Base-by-base conservation (phyloP, 2,888 invertebrate species). In the Drosophila fulvimacula region DNA sequence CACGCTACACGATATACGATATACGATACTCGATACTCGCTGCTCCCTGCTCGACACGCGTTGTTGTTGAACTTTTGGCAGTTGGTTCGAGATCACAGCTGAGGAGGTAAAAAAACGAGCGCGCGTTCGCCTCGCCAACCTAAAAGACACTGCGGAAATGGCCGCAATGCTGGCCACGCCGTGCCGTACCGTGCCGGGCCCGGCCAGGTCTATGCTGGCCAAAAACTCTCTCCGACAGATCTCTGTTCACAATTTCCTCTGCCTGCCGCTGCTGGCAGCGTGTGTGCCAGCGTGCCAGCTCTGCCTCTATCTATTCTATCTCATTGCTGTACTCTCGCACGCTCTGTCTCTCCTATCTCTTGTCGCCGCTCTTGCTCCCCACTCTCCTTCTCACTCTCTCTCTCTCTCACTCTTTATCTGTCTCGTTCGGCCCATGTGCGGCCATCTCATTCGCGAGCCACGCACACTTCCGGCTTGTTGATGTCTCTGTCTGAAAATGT, bases 51-150 rank as follows among this genome's bases (percentile, higher is more conserved):
- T 38, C 49, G 49, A 34, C 34, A 34, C 56, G 42, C 19, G 38
- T 49, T 39, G 24, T 41, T 55, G 48, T 19, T 48, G 17, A 48
- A 17, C 30, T 53, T 46, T 70, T 56, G 44, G 57, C 44, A 27
- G 38, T 69, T 59, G 57, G 57, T 61, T 76, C 67, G 75, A 79
- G 82, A 79, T 75, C 80, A 82, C 73, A 82, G 75, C 68, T 64
- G 69, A 52, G 38, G 46, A 46, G 21, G 13, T n/a, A 51, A 21
- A 82, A 76, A 77, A 69, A 60, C 66, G 74, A 80, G 85, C 85
- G 83, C 90, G 87, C 85, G 85, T 88, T 84, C 90, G 86, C 88
- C 81, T 81, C 80, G 90, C 88, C 90, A 86, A 88, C 89, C 82
- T 80, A 90, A 90, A 82, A 85, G 90, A 90, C 86, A 91, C 91